Evolutionary conservation across 2,797 vertebrate genomes (phyloP).

Genomic region (Valencia hispanica): DNA sequence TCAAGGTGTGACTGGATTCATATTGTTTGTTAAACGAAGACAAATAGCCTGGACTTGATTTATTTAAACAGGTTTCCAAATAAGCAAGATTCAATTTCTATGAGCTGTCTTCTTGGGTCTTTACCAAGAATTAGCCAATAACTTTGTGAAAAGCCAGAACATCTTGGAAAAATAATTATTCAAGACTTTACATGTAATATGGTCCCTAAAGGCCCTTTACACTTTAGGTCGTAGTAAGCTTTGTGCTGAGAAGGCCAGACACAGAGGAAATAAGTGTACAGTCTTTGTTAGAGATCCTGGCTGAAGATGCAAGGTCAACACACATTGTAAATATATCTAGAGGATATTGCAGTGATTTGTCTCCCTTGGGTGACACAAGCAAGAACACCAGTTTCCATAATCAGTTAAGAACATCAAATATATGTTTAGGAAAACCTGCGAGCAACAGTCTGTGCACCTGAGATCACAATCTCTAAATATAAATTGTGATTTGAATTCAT

Average conservation of each 20-base stretch:
- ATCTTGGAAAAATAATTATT: not conserved
- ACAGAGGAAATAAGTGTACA: not conserved
- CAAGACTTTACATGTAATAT: not conserved
- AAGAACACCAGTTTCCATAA: not conserved
- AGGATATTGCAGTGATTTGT: constrained; percentile 4
- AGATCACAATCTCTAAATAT: constrained; percentile 1
- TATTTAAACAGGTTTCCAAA: not conserved
- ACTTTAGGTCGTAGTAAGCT: not conserved
- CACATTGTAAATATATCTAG: not conserved
- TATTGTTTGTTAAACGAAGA: not conserved
- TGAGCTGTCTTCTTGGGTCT: not conserved
- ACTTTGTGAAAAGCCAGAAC: not conserved
- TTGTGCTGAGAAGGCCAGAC: not conserved
- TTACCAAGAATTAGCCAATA: not conserved
- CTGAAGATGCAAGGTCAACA: not conserved
- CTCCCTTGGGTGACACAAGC: not conserved
- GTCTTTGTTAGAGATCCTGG: not conserved
- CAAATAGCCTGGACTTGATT: not conserved
- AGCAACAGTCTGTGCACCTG: no score
- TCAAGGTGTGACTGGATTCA: not conserved
- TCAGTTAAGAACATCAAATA: constrained; percentile 2
- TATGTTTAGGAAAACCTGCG: not conserved
- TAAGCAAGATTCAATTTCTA: not conserved
- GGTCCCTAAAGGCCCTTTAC: not conserved
- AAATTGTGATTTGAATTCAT: not conserved